Conservation (phyloP, 2,888 invertebrate species). For the Adela reaumurella region DNA sequence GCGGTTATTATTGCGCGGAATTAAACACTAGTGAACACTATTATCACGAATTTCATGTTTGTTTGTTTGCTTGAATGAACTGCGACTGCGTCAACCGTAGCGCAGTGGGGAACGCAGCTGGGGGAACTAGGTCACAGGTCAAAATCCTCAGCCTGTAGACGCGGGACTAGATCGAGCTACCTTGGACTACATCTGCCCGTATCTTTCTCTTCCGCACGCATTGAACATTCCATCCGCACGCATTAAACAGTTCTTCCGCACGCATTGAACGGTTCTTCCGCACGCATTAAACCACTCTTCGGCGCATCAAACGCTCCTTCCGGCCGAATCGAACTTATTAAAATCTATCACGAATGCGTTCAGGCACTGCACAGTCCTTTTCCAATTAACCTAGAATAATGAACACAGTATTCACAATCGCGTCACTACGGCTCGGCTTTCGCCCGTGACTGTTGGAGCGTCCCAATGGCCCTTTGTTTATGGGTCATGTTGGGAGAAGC, state of each 20-base stretch:
- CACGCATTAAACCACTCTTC: background rate
- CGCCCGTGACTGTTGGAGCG: too few species aligned
- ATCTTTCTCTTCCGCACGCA: conserved; percentile 5
- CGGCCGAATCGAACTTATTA: too few species aligned
- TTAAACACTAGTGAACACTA: conserved; percentile 44
- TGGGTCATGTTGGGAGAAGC: conserved; percentile 4
- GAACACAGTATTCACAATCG: conserved; percentile 13
- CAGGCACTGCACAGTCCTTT: too few species aligned
- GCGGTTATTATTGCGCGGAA: too few species aligned
- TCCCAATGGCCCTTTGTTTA: conserved; percentile 24
- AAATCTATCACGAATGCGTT: too few species aligned
- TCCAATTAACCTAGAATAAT: background rate
- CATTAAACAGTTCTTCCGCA: background rate
- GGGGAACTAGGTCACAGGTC: conserved; percentile 41
- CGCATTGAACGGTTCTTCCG: background rate
- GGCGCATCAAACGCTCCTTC: background rate
- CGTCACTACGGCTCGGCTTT: conserved; percentile 19
- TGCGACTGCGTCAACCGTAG: conserved; percentile 25
- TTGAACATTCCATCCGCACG: background rate
- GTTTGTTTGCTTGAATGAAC: conserved; percentile 14
- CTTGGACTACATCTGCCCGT: conserved; percentile 20
- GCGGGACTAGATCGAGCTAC: conserved; percentile 12
- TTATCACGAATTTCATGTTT: conserved; percentile 25
- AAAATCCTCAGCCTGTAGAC: conserved; percentile 22
- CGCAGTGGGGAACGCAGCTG: conserved; percentile 25